Evolutionary conservation across 2,113 vertebrate species (phyloP), one percentile per base, ranked within the genome.

Genomic region (Oncorhynchus masou): DNA sequence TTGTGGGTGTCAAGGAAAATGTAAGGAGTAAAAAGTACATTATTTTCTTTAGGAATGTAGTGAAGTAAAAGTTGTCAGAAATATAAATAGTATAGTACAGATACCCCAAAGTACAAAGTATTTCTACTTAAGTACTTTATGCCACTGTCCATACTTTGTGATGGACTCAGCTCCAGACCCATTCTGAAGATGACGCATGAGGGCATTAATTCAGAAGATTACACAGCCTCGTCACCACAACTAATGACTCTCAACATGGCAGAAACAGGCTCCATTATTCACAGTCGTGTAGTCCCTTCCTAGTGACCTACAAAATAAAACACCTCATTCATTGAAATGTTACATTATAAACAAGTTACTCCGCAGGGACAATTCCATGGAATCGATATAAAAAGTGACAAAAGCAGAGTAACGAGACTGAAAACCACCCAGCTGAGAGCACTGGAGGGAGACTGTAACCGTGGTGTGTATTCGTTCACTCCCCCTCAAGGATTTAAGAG

Each of bases 221-320:
- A 84, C 82, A 79, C 74, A 79, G 81, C 84, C 78, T 31, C 68
- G 27, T 76, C 83, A 29, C 72, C 77, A 83, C 84, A 90, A 89
- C 79, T 84, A 89, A 92, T 89, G 87, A 74, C 70, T 84, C 80
- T 81, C 54, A 74, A 69, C 74, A 80, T 62, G 74, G 71, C 78
- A 76, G 72, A 22, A 54, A 71, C 75, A 73, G 80, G 81, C 80
- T 85, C 88, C 85, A 91, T 91, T 89, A 89, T 81, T 27, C 67
- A 34, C 70, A 27, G 76, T 19, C 13, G 3, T 16, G 69, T 15
- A 68, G 80, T 20, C 65, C 24, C 19, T 77, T 82, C 67, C 71
- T 71, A 70, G 76, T 85, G 83, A 88, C 86, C 85, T 83, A 80
- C 79, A 79, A 74, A 78, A 78, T 39, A 73, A 75, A 87, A 86